Conservation (phyloP, 2,888 invertebrate species). For the Ochlodes sylvanus region DNA sequence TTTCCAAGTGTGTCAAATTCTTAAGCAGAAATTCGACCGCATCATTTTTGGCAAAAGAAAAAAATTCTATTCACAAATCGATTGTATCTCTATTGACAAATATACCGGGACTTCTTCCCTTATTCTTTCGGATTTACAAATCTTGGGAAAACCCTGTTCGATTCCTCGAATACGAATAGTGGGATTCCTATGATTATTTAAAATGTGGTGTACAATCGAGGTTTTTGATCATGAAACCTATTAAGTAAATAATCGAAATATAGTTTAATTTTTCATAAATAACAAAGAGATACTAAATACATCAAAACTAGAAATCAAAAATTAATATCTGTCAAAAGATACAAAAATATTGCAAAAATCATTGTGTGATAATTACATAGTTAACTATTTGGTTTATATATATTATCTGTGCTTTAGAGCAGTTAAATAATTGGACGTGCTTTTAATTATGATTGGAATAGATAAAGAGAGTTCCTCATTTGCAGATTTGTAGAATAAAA, state of each 20-base stretch:
- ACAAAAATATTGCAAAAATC: slow-evolving; percentile 18
- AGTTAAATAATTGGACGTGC: slow-evolving; percentile 20
- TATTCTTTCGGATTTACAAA: too few species aligned
- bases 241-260: not conserved
- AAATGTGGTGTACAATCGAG: slow-evolving; percentile 1
- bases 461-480: not conserved
- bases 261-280: not conserved
- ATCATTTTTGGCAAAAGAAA: too few species aligned
- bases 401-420: slow-evolving; percentile 16
- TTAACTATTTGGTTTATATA: slow-evolving; percentile 7
- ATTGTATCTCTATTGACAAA: too few species aligned
- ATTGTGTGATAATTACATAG: slow-evolving; percentile 4
- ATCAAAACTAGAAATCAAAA: not conserved
- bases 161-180: too few species aligned
- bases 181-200: not conserved
- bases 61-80: too few species aligned
- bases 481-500: not conserved
- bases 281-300: not conserved
- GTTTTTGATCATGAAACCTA: slow-evolving; percentile 3
- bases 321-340: not conserved
- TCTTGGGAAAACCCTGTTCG: too few species aligned
- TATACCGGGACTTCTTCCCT: too few species aligned
- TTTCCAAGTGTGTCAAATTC: too few species aligned
- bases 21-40: too few species aligned
- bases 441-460: slow-evolving; percentile 6